Conservation (phyloP, 2,113 vertebrate species). For the Semnornis frantzii region DNA sequence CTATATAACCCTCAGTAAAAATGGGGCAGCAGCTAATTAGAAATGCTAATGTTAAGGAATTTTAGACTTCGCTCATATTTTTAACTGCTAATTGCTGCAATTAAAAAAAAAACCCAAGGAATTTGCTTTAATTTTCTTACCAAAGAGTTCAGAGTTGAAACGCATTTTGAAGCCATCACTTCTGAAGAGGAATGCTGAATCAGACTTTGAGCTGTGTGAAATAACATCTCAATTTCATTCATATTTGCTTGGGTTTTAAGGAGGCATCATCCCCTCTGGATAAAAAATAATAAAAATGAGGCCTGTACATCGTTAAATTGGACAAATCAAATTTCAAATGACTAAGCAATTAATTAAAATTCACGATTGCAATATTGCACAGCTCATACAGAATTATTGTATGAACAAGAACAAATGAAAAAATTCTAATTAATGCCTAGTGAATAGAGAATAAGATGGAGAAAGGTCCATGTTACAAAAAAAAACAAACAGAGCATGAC, state of each 20-base stretch:
- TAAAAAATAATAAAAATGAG: not conserved
- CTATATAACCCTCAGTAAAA: conserved; percentile 44
- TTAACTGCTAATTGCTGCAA: conserved; percentile 49
- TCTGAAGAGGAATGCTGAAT: not conserved
- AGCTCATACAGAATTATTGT: not conserved
- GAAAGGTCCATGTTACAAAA: not conserved
- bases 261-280: not conserved
- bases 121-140: conserved; percentile 28
- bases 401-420: not conserved
- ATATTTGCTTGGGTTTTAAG: not conserved
- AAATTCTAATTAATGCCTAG: not conserved
- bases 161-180: conserved; percentile 11
- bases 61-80: conserved; percentile 22
- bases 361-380: not conserved
- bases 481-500: not conserved
- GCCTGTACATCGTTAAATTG: not conserved
- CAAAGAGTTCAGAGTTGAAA: not conserved
- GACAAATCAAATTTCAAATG: not conserved
- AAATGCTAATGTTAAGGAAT: conserved; percentile 54
- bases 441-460: not conserved
- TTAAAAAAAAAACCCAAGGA: conserved; percentile 46
- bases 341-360: not conserved
- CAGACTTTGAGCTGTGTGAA: not conserved
- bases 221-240: not conserved
- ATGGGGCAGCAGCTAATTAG: conserved; percentile 42